Evolutionary conservation across 2,888 invertebrate genomes (phyloP), one percentile per base, ranked within the genome.

Genomic region (Hyposoter didymator): DNA sequence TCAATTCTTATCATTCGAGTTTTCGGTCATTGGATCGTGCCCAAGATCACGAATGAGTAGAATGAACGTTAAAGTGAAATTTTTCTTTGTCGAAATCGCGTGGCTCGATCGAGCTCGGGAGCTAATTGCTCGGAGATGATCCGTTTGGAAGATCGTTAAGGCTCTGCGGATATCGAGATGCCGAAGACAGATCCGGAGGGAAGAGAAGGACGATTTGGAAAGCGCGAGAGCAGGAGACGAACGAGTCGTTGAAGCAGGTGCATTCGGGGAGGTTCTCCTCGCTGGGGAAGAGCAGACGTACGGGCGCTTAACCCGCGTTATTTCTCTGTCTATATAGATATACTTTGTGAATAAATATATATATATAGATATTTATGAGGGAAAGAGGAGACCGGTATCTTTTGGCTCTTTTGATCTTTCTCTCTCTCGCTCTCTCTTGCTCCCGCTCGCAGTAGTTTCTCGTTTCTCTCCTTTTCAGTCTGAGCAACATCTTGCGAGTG

Each of bases 401-500:
- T 59, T 47, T 76, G 22, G 73, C 62, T 84, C 80, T 82, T 85
- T 82, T 84, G 81, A 87, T 88, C 85, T 85, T 59, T 69, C 74
- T 52, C 35, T 45, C 52, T 81, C 19, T 76, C 78, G 45, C 49
- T 78, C 67, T 28, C 28, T 28, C 28, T 28, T 2, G 1, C 28
- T 28, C 28, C 2, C 28, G 28, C 28, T 79, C 80, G 66, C 78
- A 70, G 81, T 85, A 82, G 80, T 82, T 28, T 55, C 55, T 55
- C 22, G 22, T 87, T 76, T 78, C 83, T 86, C 81, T 87, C 83
- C 66, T 55, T 78, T n/a, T 55, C 52, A 87, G 88, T 89, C 88
- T 87, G 87, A 89, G 90, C 88, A 92, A 91, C 92, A 92, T 92
- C 91, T 92, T 92, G 92, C 91, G 89, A 90, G 89, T 91, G 90